Evolutionary conservation across 2,888 invertebrate genomes (phyloP).

Genomic region (Oligia fasciuncula): DNA sequence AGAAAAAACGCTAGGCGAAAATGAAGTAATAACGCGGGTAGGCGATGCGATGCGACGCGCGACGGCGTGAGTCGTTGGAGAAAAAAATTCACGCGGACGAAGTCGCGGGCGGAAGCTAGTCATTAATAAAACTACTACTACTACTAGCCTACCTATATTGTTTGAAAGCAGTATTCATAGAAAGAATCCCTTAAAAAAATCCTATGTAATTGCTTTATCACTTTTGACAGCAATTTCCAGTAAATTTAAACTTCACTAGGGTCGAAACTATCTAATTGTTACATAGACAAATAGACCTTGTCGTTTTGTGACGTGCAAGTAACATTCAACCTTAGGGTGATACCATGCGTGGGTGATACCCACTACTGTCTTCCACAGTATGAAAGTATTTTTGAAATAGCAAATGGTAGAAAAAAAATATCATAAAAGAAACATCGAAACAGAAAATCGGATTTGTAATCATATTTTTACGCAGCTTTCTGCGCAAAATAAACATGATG

Average conservation of each 20-base stretch:
- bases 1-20: too few relatives aligned
- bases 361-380: neutral
- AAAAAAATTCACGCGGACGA: too few relatives aligned
- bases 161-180: neutral
- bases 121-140: too few relatives aligned
- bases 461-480: slow-evolving; percentile 30
- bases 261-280: neutral
- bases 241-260: too few relatives aligned
- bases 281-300: neutral
- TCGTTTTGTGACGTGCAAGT: neutral
- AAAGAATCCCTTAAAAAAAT: neutral
- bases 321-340: neutral
- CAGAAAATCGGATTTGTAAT: slow-evolving; percentile 31
- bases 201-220: too few relatives aligned
- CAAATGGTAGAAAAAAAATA: slow-evolving; percentile 14
- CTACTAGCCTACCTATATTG: too few relatives aligned
- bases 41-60: too few relatives aligned
- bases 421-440: slow-evolving; percentile 21
- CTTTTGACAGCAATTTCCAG: too few relatives aligned
- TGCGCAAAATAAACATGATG: slow-evolving; percentile 35
- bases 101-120: too few relatives aligned
- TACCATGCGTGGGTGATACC: neutral
- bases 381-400: neutral
- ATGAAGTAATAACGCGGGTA: too few relatives aligned
- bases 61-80: too few relatives aligned